Conservation (phyloP, 2,113 vertebrate genomes). For the Paralichthys olivaceus region DNA sequence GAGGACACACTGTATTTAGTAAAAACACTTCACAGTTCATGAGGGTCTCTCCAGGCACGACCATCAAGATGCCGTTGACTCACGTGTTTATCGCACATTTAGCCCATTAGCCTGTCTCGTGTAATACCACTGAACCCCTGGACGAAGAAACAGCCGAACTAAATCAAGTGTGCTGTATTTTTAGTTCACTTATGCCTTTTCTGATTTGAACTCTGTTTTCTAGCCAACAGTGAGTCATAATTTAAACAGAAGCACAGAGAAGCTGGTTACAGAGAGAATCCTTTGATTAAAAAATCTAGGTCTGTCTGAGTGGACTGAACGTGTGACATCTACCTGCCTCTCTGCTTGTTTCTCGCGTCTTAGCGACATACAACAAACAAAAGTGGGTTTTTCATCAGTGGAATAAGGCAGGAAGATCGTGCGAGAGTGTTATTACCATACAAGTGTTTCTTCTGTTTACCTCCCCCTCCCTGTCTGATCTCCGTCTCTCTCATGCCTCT, state of each 20-base stretch:
- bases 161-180: not conserved
- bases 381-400: slow-evolving; percentile 1
- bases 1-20: too few species aligned
- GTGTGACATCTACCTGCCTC: not conserved
- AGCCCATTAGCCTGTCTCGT: too few species aligned
- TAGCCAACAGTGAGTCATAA: too few species aligned
- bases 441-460: slow-evolving; percentile 34
- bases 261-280: not conserved
- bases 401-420: slow-evolving; percentile 15
- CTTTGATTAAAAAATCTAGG: not conserved
- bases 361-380: not conserved
- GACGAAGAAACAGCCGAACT: not conserved
- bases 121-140: not conserved
- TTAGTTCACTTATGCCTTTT: not conserved
- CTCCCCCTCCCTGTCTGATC: slow-evolving; percentile 13
- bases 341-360: not conserved
- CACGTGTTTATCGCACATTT: too few species aligned
- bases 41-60: too few species aligned
- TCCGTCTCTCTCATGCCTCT: not conserved
- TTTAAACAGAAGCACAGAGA: too few species aligned
- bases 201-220: not conserved
- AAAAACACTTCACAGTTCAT: too few species aligned
- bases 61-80: too few species aligned
- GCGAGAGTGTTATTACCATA: slow-evolving; percentile 23
- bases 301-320: not conserved